phyloP scores from a whole-genome alignment of 2,113 vertebrate genomes.

The Cyanoderma ruficeps region DNA sequence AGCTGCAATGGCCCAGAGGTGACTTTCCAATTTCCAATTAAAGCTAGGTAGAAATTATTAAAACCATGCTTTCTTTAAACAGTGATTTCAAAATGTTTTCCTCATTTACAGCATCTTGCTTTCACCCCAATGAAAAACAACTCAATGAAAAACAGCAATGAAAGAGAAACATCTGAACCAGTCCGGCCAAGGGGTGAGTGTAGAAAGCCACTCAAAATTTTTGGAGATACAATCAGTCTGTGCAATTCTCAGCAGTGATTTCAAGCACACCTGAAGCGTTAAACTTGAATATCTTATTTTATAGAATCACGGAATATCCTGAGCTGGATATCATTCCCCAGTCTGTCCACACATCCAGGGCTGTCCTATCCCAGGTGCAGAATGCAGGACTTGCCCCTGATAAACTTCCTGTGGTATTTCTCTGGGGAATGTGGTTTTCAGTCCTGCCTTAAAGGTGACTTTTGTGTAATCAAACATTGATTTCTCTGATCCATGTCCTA shows the following conservation, averaged over 20 bases:
- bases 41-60: background rate
- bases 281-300: background rate
- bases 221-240: background rate
- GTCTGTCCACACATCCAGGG: background rate
- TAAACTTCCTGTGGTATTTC: background rate
- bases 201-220: background rate
- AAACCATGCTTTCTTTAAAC: background rate
- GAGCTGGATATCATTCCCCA: background rate
- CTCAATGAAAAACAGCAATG: background rate
- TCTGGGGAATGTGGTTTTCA: background rate
- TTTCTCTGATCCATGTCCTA: background rate
- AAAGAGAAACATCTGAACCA: background rate
- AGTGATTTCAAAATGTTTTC: background rate
- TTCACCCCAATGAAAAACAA: background rate
- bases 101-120: background rate
- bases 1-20: background rate
- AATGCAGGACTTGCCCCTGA: background rate
- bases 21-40: background rate
- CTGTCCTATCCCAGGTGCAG: background rate
- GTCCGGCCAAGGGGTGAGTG: rapidly evolving
- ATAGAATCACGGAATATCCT: background rate
- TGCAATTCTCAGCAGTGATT: background rate
- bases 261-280: background rate
- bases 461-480: background rate
- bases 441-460: background rate